A percentile compares a stretch with the other conserved stretches of the same genome.
phyloP scores from a whole-genome alignment of 2,113 vertebrate genomes.

The Sterna hirundo region DNA sequence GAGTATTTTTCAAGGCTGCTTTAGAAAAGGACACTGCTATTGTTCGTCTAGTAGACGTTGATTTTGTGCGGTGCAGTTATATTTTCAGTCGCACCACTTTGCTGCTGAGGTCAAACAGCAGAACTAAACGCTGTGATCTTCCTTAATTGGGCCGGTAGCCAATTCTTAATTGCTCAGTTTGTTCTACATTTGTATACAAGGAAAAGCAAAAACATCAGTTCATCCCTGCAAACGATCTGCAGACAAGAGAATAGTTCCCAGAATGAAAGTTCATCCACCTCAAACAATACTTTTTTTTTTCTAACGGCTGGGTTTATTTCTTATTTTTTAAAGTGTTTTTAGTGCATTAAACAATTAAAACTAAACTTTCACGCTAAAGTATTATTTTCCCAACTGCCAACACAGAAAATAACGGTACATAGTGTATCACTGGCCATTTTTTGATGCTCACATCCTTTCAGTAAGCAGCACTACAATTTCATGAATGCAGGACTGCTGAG shows the following conservation, averaged over 20 bases:
- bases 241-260: neutral
- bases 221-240: neutral
- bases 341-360: neutral
- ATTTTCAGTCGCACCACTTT: neutral
- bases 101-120: neutral
- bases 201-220: neutral
- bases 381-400: neutral
- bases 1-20: neutral
- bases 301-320: constrained; percentile 4
- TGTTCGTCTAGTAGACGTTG: neutral
- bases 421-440: neutral
- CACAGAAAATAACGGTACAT: neutral
- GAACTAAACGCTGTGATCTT: neutral
- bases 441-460: neutral
- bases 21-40: neutral
- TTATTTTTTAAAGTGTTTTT: neutral
- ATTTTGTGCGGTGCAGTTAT: neutral
- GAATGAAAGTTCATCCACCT: neutral
- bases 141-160: neutral
- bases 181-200: neutral
- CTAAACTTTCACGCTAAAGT: neutral
- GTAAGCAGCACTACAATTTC: neutral
- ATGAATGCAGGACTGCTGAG: neutral
- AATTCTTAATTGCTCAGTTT: neutral
- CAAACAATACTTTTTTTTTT: neutral